Evolutionary conservation across 2,797 vertebrate genomes (phyloP), one percentile per base, ranked within the genome.

Genomic region (Acropternis orthonyx): DNA sequence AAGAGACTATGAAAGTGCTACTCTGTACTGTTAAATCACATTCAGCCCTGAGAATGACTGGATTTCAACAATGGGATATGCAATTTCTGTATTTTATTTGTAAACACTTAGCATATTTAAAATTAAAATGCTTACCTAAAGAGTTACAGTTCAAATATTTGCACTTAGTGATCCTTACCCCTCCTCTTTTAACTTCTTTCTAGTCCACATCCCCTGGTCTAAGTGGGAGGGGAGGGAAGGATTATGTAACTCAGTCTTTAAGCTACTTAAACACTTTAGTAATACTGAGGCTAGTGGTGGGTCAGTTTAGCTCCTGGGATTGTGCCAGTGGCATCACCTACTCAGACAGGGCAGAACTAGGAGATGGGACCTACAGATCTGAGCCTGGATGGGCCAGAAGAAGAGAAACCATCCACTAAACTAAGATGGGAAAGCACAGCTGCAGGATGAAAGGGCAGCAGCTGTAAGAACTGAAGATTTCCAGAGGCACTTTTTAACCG

Each of bases 101-200:
- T 71, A 87, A 95, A 77, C 17, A 69, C 13, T 43, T 73, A 36
- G 10, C 21, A 30, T 58, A 58, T 72, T 93, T 91, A 23, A 88
- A 81, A 92, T 77, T 36, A 62, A 85, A 92, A 91, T 58, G 48
- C 22, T 65, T 80, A 43, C 49, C 65, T 87, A 58, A 89, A 83
- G n/a, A 83, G 68, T 81, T 93, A 58, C 52, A 85, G 93, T 71
- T 78, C 43, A 78, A 91, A 41, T 66, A 76, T 75, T 89, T 93
- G 30, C 61, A 59, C 69, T 66, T 41, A 72, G 34, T 28, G n/a
- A 91, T 68, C 24, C 41, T 76, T 85, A 76, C 51, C 24, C 24
- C 41, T 71, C 74, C 83, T 77, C 20, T 67, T 82, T 86, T 77
- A 14, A 85, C 85, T 96, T 94, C 46, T 89, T 92, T 89, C 69